These are phyloP conservation scores for Mesocricetus auratus DNA, from an alignment of 2,113 vertebrate species.

Conservation along the genomic window DNA sequence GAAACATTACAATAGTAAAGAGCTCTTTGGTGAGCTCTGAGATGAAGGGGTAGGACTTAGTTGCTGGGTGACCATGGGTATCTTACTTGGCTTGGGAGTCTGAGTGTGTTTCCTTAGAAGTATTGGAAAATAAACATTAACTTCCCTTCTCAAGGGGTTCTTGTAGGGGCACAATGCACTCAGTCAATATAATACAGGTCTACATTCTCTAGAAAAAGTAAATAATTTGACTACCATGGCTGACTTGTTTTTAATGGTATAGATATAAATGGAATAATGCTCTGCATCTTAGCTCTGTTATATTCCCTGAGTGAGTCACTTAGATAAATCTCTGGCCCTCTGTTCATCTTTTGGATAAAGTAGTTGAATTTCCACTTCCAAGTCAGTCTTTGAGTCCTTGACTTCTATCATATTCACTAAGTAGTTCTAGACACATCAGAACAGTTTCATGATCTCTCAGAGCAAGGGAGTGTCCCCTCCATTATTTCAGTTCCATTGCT, in stretches of 20 bases:
- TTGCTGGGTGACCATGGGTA: not conserved
- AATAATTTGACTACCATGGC: not conserved
- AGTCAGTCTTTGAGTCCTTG: not conserved
- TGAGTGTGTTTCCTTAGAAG: not conserved
- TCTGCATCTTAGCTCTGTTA: not conserved
- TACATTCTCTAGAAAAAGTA: not conserved
- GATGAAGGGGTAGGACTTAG: not conserved
- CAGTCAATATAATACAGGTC: not conserved
- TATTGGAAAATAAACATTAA: not conserved
- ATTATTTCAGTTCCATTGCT: not conserved
- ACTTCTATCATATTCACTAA: not conserved
- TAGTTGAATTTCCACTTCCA: not conserved
- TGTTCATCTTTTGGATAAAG: not conserved
- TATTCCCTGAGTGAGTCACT: not conserved
- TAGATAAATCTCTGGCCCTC: not conserved
- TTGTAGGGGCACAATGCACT: not conserved
- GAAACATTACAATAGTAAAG: not conserved
- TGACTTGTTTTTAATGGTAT: not conserved
- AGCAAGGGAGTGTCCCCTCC: too few species aligned
- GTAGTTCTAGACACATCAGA: not conserved
- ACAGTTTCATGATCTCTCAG: not conserved
- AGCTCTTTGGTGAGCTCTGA: not conserved
- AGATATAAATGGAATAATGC: not conserved
- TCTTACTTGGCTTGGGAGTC: not conserved
- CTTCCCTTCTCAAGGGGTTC: not conserved